Conservation (phyloP, 1,140 invertebrate species). For the Bicyclus anynana region DNA sequence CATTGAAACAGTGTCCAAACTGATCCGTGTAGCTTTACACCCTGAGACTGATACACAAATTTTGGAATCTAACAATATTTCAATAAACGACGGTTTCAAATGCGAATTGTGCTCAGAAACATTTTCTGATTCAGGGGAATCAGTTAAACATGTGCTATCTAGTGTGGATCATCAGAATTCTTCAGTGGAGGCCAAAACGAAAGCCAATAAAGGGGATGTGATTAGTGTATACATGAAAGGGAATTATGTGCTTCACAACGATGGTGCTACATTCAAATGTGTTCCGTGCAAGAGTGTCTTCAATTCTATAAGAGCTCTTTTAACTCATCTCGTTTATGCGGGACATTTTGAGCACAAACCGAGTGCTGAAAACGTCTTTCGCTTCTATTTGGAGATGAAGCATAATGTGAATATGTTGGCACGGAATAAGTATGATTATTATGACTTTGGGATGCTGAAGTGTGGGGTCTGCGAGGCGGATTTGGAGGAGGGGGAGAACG, state of each 20-base stretch:
- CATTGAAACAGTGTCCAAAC: conserved; percentile 52
- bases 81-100: conserved; percentile 26
- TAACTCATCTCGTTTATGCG: conserved; percentile 59
- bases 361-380: conserved; percentile 52
- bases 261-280: conserved; percentile 54
- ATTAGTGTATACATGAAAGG: conserved; percentile 67
- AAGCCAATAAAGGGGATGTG: conserved; percentile 53
- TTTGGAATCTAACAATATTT: conserved; percentile 42
- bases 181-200: conserved; percentile 36
- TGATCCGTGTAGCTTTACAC: conserved; percentile 48
- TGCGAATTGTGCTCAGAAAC: conserved; percentile 46
- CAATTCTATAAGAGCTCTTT: conserved; percentile 52
- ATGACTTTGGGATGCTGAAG: conserved; percentile 56
- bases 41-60: conserved; percentile 43
- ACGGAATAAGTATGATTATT: conserved; percentile 63
- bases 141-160: conserved; percentile 47
- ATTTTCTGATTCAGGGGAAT: conserved; percentile 38
- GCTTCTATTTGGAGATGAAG: conserved; percentile 67
- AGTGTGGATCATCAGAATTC: conserved; percentile 50
- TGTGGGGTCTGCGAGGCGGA: conserved; percentile 60
- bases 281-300: conserved; percentile 48
- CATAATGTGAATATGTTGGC: conserved; percentile 65
- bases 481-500: conserved; percentile 56
- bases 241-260: conserved; percentile 56
- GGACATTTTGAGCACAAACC: conserved; percentile 53